A percentile compares a stretch with the other conserved stretches of the same genome.
Evolutionary conservation across 1,140 invertebrate genomes (phyloP).

Genomic region (Monochamus saltuarius): DNA sequence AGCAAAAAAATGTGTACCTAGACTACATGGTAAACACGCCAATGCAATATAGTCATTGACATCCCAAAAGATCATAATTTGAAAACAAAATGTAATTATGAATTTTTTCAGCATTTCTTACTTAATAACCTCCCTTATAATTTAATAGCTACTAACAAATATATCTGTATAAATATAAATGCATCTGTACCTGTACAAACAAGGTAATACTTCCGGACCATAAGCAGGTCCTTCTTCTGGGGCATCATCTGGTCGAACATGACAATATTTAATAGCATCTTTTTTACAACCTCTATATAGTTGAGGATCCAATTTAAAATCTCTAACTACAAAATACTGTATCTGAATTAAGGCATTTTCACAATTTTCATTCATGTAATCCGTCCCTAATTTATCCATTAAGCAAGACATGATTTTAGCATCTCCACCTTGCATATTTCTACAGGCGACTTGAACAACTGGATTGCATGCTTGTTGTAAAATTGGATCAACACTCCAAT

Average conservation of each 20-base stretch:
- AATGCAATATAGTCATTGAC: too few relatives aligned
- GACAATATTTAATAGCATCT: slow-evolving; percentile 82
- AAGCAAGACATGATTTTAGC: slow-evolving; percentile 89
- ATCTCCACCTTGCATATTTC: slow-evolving; percentile 66
- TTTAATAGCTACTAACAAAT: too few relatives aligned
- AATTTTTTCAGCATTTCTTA: too few relatives aligned
- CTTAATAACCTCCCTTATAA: too few relatives aligned
- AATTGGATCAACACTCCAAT: slow-evolving; percentile 91
- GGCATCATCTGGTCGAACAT: slow-evolving; percentile 74
- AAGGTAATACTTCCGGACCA: slow-evolving; percentile 84
- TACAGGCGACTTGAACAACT: slow-evolving; percentile 74
- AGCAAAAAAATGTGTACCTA: too few relatives aligned
- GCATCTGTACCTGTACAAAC: slow-evolving; percentile 69
- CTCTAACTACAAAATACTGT: slow-evolving; percentile 94
- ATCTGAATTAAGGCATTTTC: slow-evolving; percentile 91
- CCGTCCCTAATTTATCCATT: slow-evolving; percentile 83
- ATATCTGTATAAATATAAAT: too few relatives aligned
- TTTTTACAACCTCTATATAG: slow-evolving; percentile 82
- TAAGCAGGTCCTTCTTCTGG: slow-evolving; percentile 65
- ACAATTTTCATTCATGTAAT: slow-evolving; percentile 84
- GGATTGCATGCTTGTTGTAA: slow-evolving; percentile 80
- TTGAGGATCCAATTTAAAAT: slow-evolving; percentile 90
- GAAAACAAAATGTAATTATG: too few relatives aligned
- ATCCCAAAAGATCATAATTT: too few relatives aligned
- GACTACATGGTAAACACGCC: too few relatives aligned